Evolutionary conservation across 2,797 vertebrate genomes (phyloP).

Genomic region (Acestrorhynchus altus): DNA sequence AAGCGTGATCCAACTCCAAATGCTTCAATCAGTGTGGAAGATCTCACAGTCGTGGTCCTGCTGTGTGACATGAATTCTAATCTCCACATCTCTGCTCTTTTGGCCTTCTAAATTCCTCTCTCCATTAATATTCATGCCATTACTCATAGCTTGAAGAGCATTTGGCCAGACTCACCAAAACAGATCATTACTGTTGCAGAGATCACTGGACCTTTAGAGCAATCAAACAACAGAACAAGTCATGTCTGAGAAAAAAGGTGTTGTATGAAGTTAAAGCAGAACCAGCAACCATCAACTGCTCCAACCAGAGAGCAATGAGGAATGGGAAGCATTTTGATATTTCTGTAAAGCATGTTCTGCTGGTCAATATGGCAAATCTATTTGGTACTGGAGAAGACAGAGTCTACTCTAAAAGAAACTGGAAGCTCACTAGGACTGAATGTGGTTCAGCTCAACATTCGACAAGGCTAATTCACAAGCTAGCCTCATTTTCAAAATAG

Average conservation of each 20-base stretch:
- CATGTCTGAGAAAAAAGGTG: not conserved
- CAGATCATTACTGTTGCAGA: not conserved
- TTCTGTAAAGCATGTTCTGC: slow-evolving; percentile 15
- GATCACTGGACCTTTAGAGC: not conserved
- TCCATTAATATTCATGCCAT: slow-evolving; percentile 46
- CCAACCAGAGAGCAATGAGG: not conserved
- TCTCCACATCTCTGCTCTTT: slow-evolving; percentile 40
- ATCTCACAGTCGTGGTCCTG: slow-evolving; percentile 23
- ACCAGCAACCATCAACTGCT: not conserved
- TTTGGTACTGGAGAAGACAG: not conserved
- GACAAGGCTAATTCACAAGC: not conserved
- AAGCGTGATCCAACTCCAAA: slow-evolving; percentile 32
- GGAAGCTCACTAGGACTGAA: not conserved
- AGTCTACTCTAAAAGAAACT: not conserved
- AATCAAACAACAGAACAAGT: not conserved
- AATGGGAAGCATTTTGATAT: slow-evolving; percentile 14
- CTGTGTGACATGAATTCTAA: slow-evolving; percentile 47
- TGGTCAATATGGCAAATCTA: slow-evolving; percentile 17
- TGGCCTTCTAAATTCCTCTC: slow-evolving; percentile 37
- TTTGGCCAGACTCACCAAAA: not conserved
- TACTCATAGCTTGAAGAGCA: slow-evolving; percentile 5
- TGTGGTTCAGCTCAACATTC: not conserved
- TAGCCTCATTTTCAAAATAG: slow-evolving; percentile 13
- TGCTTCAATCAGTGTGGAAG: slow-evolving; percentile 33
- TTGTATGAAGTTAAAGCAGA: not conserved